Evolutionary conservation across 2,797 vertebrate species (phyloP).

Genomic region (Nannoperca obscura): DNA sequence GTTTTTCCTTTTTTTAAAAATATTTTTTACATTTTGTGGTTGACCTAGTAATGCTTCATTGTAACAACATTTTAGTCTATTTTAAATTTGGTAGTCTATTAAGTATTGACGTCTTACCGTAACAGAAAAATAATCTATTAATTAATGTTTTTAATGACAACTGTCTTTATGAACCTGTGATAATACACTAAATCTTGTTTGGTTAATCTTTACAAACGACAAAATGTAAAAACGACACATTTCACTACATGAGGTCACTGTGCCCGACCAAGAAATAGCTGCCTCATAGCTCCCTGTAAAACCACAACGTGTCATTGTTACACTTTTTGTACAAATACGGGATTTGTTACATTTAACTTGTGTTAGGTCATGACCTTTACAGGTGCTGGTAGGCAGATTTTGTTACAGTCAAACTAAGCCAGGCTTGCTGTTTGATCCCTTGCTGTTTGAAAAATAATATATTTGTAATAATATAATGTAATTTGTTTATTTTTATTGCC

Average conservation of each 20-base stretch:
- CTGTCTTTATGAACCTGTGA: too few species aligned
- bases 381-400: too few species aligned
- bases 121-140: too few species aligned
- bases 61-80: too few species aligned
- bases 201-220: not conserved
- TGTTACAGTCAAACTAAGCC: not conserved
- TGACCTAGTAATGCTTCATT: too few species aligned
- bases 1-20: too few species aligned
- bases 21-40: too few species aligned
- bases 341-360: not conserved
- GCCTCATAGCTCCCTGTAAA: not conserved
- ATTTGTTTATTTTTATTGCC: slow-evolving; percentile 11
- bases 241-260: not conserved
- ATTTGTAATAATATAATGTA: not conserved
- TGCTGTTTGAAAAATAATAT: too few species aligned
- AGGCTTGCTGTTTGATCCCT: too few species aligned
- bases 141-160: too few species aligned
- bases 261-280: not conserved
- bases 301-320: not conserved
- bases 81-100: too few species aligned
- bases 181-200: not conserved
- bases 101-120: too few species aligned
- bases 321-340: not conserved
- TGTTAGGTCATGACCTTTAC: not conserved
- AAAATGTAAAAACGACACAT: not conserved